Base-by-base conservation (phyloP, 2,113 vertebrate species). In the Podocnemis expansa region DNA sequence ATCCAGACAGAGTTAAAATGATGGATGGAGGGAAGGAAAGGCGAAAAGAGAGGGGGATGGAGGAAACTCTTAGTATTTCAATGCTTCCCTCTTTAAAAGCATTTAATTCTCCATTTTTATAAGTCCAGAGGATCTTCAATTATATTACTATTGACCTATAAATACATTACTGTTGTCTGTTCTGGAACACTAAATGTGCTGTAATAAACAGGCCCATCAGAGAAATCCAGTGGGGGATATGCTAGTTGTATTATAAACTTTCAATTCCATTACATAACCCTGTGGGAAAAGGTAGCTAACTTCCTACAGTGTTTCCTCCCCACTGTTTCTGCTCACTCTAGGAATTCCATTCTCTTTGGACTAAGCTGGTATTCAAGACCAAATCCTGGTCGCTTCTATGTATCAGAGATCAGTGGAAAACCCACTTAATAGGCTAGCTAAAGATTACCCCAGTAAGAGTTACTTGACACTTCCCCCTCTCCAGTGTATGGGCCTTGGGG, bases 61-160 rank as follows among this genome's bases (percentile, higher is more conserved):
- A 81, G 17, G 8, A 52, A 54, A 12, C 7, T 90, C 84, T 56
- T 45, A 73, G 5, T 80, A 93, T 84, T 96, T 94, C 58, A 67
- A 2, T 85, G 34, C 25, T 78, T 84, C 17, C 89, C 52, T 91
- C 85, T 90, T 94, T 87, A 78, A 89, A 5, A 87, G 21, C 75
- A 41, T 89, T 92, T 91, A 63, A 21, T 79, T 93, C 93, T 91
- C 91, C 63, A 90, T 94, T 89, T 97, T 93, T 91, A 95, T 84
- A 91, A 91, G 34, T 8, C 91, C 38, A 78, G 88, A 58, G 27
- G 31, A 85, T 95, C 85, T 93, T 75, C 88, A 91, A 90, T 81
- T 89, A 92, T 51, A 29, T 91, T 95, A 78, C 91, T 91, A 78
- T 94, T 93, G 92, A 93, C 80, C 54, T 91, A 27, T 84, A 89